Evolutionary conservation across 1,140 invertebrate species (phyloP), one percentile per base, ranked within the genome.

Genomic region (Doryteuthis pealeii): DNA sequence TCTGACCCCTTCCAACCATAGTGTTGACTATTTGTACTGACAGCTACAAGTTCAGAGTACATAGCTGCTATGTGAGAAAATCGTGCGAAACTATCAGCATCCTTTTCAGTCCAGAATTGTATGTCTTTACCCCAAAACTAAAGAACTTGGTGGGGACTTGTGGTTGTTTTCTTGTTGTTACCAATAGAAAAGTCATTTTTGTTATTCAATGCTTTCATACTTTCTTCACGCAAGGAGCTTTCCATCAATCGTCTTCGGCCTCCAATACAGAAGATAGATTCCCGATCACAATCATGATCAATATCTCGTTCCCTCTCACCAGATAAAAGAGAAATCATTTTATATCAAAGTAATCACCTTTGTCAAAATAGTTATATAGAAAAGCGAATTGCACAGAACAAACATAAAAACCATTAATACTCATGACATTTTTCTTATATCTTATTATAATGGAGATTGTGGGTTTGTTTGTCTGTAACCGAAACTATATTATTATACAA

Each of bases 1-100:
- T 98, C 95, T 62, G 92, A 90, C 98, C 98, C 99, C 79, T 93
- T 93, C 98, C 98, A 99, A 85, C 98, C 96, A 89, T 98, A 95
- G 22, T 99, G 85, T 80, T 96, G 94, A n/a, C 97, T 97, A 79
- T 91, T 92, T 45, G 91, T 91, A 26, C 94, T 95, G 54, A 99
- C 89, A 4, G 95, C 97, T 72, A 99, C 93, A 70, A 99, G 90
- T 89, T 99, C 98, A 62, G 94, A 96, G 85, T 98, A 93, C 75
- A 99, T 91, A 2, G 95, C 92, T 43, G 94, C 95, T 80, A 99
- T 92, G 70, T 90, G 87, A 6, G 82, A 80, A 83, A 92, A 92
- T 77, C 76, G 78, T 26, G 77, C 74, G 54, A 70, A 70, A 31
- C 77, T 78, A 30, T 79, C 80, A 77, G 84, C 84, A n/a, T n/a